Base-by-base conservation (phyloP, 1,140 invertebrate genomes). In the Nasonia vitripennis region DNA sequence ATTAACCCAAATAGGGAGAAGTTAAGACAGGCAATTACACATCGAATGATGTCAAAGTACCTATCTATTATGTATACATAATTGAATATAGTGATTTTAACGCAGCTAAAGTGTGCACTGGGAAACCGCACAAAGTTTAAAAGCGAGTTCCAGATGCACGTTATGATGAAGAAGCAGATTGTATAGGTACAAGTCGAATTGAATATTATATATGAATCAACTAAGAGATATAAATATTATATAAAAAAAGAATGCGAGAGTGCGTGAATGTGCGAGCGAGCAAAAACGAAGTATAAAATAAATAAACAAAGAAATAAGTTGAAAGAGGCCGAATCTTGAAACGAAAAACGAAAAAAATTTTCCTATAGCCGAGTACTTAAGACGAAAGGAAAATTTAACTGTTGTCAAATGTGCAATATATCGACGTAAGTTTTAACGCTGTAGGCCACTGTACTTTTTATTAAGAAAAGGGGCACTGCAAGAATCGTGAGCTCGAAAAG, bases 331-430 rank as follows among this genome's bases (percentile, higher is more conserved):
- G 23, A 85, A n/a, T 23, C 27, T 84, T 27, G 12, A 78, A 67
- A 82, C 12, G 74, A 14, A 83, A 70, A 78, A 82, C n/a, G 68
- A 78, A 82, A 77, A 71, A 86, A 87, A 89, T 86, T 87, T 88
- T 89, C 91, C 90, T 92, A 91, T 93, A 92, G 89, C 89, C 89
- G 89, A 91, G 91, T 93, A 92, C 92, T 93, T 92, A 91, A 90
- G 82, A 83, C 20, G 41, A 78, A 79, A 87, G 89, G 91, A 87
- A 88, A 77, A 92, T 89, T 89, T 92, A 92, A 93, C 89, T 93
- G 92, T 93, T 93, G 91, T 93, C 92, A 91, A 93, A 93, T 93
- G 93, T 93, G 92, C 93, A 93, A 93, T 93, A 93, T 93, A 93
- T 92, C 87, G 90, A 89, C 90, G 90, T 92, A 92, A 93, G 90